Evolutionary conservation across 2,113 vertebrate species (phyloP).

Genomic region (Sus scrofa): DNA sequence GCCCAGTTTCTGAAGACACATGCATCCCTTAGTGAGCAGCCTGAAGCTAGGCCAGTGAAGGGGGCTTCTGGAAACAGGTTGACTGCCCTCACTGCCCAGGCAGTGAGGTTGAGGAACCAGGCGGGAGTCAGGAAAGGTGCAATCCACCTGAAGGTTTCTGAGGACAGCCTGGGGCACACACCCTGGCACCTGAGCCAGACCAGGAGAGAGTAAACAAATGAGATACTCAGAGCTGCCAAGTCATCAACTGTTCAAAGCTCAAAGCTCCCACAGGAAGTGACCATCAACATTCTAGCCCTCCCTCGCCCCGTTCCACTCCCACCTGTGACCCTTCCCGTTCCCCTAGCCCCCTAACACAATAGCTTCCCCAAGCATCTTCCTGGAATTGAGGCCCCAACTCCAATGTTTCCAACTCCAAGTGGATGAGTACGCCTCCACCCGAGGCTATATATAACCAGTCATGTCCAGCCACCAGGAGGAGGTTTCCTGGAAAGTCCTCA

Average conservation of each 20-base stretch:
- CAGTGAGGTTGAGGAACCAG: background rate
- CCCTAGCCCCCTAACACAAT: background rate
- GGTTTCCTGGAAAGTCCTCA: conserved; percentile 82
- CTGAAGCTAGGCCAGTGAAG: background rate
- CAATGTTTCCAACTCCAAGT: conserved; percentile 50
- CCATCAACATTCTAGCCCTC: background rate
- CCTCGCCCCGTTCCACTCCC: background rate
- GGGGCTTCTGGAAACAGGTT: background rate
- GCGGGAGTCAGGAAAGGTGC: background rate
- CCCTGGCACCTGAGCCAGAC: conserved; percentile 57
- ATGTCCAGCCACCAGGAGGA: conserved; percentile 76
- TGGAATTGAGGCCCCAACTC: conserved; percentile 47
- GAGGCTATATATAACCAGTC: conserved; percentile 76
- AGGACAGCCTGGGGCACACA: conserved; percentile 37
- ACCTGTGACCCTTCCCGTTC: conserved; percentile 10
- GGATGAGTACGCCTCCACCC: conserved; percentile 69
- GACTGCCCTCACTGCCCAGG: background rate
- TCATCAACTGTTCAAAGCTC: conserved; percentile 72
- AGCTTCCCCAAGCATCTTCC: conserved; percentile 62
- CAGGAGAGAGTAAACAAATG: conserved; percentile 66
- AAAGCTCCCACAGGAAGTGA: conserved; percentile 71
- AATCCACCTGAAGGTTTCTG: background rate
- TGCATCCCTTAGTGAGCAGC: background rate
- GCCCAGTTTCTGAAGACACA: conserved; percentile 35
- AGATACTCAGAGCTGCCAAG: conserved; percentile 49